phyloP scores from a whole-genome alignment of 2,888 invertebrate genomes.

The Folsomia candida region DNA sequence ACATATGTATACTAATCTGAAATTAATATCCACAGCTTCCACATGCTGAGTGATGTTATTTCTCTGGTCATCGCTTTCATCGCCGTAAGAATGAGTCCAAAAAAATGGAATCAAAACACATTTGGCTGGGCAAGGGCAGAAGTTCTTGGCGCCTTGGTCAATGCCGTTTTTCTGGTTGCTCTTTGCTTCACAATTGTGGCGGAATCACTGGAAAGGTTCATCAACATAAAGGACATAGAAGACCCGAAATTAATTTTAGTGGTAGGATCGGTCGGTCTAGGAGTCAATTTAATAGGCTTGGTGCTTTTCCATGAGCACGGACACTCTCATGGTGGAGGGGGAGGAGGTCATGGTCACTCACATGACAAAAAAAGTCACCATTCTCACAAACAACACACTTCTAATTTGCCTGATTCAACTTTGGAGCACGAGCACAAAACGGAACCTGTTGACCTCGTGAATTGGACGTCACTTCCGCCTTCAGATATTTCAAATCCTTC shows the following conservation, averaged over 20 bases:
- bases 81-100: slow-evolving; percentile 93
- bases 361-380: slow-evolving; percentile 57
- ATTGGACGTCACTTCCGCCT: not conserved
- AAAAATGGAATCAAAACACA: slow-evolving; percentile 96
- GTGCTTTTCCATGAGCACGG: slow-evolving; percentile 72
- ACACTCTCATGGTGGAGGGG: slow-evolving; percentile 1
- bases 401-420: not conserved
- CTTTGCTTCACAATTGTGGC: slow-evolving; percentile 96
- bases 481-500: too few species aligned
- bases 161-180: slow-evolving; percentile 95
- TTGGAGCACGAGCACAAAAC: not conserved
- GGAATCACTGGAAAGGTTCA: slow-evolving; percentile 86
- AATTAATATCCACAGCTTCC: too few species aligned
- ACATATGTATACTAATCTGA: too few species aligned
- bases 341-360: slow-evolving; percentile 60
- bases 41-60: slow-evolving; percentile 97
- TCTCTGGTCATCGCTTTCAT: slow-evolving; percentile 90
- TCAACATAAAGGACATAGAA: slow-evolving; percentile 77
- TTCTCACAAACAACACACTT: not conserved
- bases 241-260: slow-evolving; percentile 77
- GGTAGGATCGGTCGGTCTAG: slow-evolving; percentile 83
- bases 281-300: slow-evolving; percentile 88
- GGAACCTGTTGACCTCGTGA: not conserved
- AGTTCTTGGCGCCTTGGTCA: slow-evolving; percentile 93
- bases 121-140: slow-evolving; percentile 99